phyloP scores from a whole-genome alignment of 2,888 invertebrate genomes.

The Coleophora deauratella region DNA sequence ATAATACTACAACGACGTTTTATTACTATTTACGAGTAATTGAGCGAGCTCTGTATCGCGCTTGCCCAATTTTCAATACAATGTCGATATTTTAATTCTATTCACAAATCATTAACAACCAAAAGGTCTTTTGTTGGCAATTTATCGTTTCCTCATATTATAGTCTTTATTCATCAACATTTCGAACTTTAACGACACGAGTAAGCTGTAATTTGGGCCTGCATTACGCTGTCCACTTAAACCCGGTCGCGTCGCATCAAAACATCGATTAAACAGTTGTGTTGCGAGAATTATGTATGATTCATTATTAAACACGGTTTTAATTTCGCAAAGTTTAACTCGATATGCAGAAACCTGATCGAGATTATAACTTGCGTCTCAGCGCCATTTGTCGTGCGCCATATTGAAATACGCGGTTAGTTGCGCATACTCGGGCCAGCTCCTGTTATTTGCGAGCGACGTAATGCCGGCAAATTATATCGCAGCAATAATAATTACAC shows the following conservation, averaged over 20 bases:
- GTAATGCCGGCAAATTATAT: slow-evolving; percentile 65
- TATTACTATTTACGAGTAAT: too few species aligned
- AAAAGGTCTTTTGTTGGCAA: too few species aligned
- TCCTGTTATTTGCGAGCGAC: slow-evolving; percentile 57
- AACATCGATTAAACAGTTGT: slow-evolving; percentile 36
- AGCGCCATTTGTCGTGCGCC: slow-evolving; percentile 56
- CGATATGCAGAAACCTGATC: slow-evolving; percentile 57
- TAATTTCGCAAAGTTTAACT: slow-evolving; percentile 25
- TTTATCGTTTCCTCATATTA: too few species aligned
- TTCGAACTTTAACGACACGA: too few species aligned
- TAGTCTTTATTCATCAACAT: too few species aligned
- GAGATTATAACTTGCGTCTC: slow-evolving; percentile 48
- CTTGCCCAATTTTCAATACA: too few species aligned
- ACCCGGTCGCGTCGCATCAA: background rate
- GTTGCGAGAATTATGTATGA: slow-evolving; percentile 4
- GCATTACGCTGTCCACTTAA: background rate
- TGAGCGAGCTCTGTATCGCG: too few species aligned
- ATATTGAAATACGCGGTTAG: slow-evolving; percentile 26
- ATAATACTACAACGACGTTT: too few species aligned
- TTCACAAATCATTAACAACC: too few species aligned
- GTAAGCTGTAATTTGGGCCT: background rate
- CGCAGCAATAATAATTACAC: slow-evolving; percentile 44
- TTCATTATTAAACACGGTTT: background rate
- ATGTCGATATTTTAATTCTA: too few species aligned
- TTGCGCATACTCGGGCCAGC: slow-evolving; percentile 51